Evolutionary conservation across 1,140 invertebrate species (phyloP), one percentile per base, ranked within the genome.

Genomic region (Drosophila malerkotliana): DNA sequence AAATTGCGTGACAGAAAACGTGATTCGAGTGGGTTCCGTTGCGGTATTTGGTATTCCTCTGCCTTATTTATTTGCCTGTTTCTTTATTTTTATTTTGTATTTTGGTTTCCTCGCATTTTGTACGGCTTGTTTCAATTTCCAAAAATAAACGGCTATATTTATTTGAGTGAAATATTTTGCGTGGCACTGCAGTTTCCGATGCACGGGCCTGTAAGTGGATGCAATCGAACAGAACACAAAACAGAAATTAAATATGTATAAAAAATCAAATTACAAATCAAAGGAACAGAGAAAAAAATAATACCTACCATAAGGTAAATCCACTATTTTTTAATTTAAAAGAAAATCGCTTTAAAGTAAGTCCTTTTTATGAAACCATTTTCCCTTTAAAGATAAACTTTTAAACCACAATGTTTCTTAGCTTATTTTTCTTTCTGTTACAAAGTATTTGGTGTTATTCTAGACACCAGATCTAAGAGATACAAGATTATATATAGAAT

Each of bases 1-100:
- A 37, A 77, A 62, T 60, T 76, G 73, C 73, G 73, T 76, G 73
- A 76, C 73, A 76, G 55, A 76, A 76, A 76, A 76, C 73, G 73
- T 76, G 73, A 76, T 68, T 76, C 56, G 44, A 76, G 41, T 67
- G 55, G 72, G 44, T 47, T 76, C 45, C 60, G 69, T 26, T 73
- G 52, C 51, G 34, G 69, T 45, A 64, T 73, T 72, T 28, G 72
- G 15, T 37, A 5, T 52, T 52, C 14, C 9, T 18, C 28, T 32
- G 47, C 18, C 34, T 66, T 51, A 39, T 66, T 64, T 72, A 56
- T 34, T 62, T 41, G 26, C 10, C 53, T 62, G 30, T 53, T 61
- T 28, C 34, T 37, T 37, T 44, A 34, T 10, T 26, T 26, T 26
- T 10, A 1, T 32, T 32, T 30, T 15, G 48, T 52, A 18, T 32